Base-by-base conservation (phyloP, 2,113 vertebrate species). In the Dasyurus viverrinus region DNA sequence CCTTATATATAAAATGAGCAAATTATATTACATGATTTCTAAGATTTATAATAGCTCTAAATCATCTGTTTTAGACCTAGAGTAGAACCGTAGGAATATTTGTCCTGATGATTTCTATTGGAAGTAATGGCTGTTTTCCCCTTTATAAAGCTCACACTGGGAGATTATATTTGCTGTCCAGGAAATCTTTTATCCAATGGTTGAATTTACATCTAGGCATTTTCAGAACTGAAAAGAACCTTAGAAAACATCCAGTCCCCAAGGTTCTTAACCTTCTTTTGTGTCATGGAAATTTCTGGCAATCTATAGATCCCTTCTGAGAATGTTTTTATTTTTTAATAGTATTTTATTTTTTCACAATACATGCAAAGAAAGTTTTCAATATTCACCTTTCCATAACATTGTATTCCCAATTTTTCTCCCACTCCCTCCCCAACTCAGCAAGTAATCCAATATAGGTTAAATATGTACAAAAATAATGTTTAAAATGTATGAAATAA, bases 1-100 rank as follows among this genome's bases (percentile, higher is more conserved):
- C 52, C 46, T 19, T 25, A 4, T 0, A 0, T 0, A 0, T 30
- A 16, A 53, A 42, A 10, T 8, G 47, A 89, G 8, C 52, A 26
- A n/a, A 23, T 42, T 84, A n/a, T n/a, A 84, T 16, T 42, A 84
- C 1, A 2, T 84, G n/a, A 6, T 84, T 19, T 42, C 19, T 84
- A 84, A 84, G 68, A 14, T n/a, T 68, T 68, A n/a, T 76, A n/a
- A 14, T 68, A 68, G 30, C 12, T 68, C 16, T 76, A 42, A 76
- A 76, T 76, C 3, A 6, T 76, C 8, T 76, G 0, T 8, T 84
- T 84, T 42, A 84, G 68, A 84, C 2, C 19, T 84, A 23, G 5
- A 42, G 19, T 42, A 23, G 68, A 84, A 84, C 22, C 2, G n/a
- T 84, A 84, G 19, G 9, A 84, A 42, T 84, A 42, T 84, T 84